These are phyloP conservation scores for Eleutherodactylus coqui DNA, from an alignment of 2,797 vertebrate genomes.

Conservation along the genomic window DNA sequence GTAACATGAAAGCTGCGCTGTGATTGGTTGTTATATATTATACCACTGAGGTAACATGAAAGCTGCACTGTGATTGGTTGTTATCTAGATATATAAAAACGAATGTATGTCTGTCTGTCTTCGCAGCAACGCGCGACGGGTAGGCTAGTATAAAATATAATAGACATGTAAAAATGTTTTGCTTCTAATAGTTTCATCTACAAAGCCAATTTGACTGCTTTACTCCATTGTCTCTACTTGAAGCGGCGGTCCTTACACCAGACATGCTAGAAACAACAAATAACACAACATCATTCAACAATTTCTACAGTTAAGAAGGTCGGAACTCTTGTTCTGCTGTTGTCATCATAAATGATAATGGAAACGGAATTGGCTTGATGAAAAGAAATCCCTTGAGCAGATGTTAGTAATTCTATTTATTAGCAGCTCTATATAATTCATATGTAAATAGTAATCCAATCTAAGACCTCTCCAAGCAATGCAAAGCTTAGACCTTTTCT, in stretches of 20 bases:
- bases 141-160: not conserved
- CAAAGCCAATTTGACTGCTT: not conserved
- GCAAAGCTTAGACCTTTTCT: not conserved
- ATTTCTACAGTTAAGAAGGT: conserved; percentile 13
- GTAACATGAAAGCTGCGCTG: too few relatives aligned
- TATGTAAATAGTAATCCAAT: conserved; percentile 47
- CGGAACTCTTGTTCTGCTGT: conserved; percentile 3
- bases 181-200: not conserved
- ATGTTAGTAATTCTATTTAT: conserved; percentile 42
- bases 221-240: not conserved
- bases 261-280: not conserved
- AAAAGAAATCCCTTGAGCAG: conserved; percentile 46
- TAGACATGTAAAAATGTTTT: not conserved
- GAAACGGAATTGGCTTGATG: conserved; percentile 33
- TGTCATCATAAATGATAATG: conserved; percentile 29
- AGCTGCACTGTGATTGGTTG: too few relatives aligned
- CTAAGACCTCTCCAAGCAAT: conserved; percentile 14
- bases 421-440: conserved; percentile 25
- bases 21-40: too few relatives aligned
- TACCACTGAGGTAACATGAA: too few relatives aligned
- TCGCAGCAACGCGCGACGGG: too few relatives aligned
- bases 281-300: not conserved
- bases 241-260: not conserved
- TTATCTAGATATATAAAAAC: too few relatives aligned
- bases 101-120: too few relatives aligned